These are phyloP conservation scores for Centrocercus urophasianus DNA, from an alignment of 2,113 vertebrate genomes.

Conservation along the genomic window DNA sequence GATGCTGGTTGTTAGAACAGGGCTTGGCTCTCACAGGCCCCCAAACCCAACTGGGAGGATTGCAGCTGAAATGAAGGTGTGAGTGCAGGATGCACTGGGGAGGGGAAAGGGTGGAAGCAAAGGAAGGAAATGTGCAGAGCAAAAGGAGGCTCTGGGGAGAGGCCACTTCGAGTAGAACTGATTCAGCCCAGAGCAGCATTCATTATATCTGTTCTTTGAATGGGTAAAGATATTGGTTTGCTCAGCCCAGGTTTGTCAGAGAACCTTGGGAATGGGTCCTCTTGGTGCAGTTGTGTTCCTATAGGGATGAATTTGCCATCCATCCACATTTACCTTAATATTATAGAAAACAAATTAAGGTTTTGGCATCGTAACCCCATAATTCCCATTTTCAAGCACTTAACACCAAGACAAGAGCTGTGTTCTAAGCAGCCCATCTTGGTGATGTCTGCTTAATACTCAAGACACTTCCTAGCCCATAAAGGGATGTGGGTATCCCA, in stretches of 20 bases:
- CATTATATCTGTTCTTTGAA: neutral
- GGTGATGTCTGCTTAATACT: neutral
- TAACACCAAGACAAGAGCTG: neutral
- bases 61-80: neutral
- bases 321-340: neutral
- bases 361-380: neutral
- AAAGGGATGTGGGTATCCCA: too few relatives aligned
- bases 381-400: neutral
- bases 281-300: neutral
- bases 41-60: neutral
- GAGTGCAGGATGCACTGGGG: fast-evolving
- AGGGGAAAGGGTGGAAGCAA: neutral
- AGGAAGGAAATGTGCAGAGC: neutral
- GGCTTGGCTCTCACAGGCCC: neutral
- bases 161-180: neutral
- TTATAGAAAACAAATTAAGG: neutral
- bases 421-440: neutral
- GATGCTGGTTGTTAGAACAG: neutral
- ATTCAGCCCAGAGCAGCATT: neutral
- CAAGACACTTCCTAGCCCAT: neutral
- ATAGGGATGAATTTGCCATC: neutral
- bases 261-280: neutral
- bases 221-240: fast-evolving
- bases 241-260: neutral
- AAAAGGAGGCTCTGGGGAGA: neutral